A percentile compares a stretch with the other conserved stretches of the same genome.
Conservation (phyloP, 2,113 vertebrate species). For the Tachuris rubrigastra region DNA sequence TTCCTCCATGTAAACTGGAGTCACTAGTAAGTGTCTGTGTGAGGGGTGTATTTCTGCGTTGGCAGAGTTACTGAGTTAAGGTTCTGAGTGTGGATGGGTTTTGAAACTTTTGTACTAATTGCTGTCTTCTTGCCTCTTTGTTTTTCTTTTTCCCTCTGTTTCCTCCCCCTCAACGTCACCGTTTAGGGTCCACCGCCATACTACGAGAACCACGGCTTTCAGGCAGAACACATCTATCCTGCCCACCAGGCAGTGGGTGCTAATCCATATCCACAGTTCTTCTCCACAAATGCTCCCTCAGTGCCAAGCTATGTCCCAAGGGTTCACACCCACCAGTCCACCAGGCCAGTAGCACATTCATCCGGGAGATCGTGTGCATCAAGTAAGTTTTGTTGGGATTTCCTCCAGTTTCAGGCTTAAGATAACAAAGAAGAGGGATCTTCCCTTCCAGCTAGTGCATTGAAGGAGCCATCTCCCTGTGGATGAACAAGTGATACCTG, state of each 20-base stretch:
- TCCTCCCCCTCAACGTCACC: neutral
- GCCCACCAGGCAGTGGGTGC: neutral
- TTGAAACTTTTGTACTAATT: neutral
- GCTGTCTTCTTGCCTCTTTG: neutral
- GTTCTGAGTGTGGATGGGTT: neutral
- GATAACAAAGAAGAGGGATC: neutral
- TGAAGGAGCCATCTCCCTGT: neutral
- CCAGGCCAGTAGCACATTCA: neutral
- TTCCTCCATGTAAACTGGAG: neutral
- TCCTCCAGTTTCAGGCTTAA: neutral
- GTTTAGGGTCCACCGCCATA: slow-evolving; percentile 48
- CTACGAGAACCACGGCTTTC: slow-evolving; percentile 77
- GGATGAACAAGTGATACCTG: neutral
- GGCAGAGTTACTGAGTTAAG: neutral
- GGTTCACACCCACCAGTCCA: slow-evolving; percentile 25
- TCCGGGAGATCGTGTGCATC: neutral
- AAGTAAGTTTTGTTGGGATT: slow-evolving; percentile 53
- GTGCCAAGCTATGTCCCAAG: slow-evolving; percentile 65
- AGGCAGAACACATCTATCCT: slow-evolving; percentile 36
- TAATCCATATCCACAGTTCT: neutral
- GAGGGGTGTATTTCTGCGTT: neutral
- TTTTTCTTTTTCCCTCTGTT: neutral
- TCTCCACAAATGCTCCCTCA: neutral
- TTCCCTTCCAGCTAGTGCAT: neutral
- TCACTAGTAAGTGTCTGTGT: rapidly evolving